These are phyloP conservation scores for Takifugu bimaculatus DNA, from an alignment of 2,113 vertebrate genomes.

Conservation along the genomic window DNA sequence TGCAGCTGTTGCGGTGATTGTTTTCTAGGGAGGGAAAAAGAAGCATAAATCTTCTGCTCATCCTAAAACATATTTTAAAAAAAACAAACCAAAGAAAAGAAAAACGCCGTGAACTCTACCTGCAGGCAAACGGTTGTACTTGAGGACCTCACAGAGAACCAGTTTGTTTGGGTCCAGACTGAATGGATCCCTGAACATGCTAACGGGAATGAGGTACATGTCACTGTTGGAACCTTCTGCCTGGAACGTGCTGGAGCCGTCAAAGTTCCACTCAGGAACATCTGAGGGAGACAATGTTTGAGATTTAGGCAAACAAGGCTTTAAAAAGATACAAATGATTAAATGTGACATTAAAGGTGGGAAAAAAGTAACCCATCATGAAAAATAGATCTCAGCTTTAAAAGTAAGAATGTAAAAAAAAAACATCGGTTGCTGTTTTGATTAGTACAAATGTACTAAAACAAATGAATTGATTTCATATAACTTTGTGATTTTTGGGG, in stretches of 20 bases:
- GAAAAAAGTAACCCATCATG: no score
- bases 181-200: constrained; percentile 82
- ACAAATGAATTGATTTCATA: no score
- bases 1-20: constrained; percentile 54
- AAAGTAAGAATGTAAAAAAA: no score
- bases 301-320: constrained; percentile 12
- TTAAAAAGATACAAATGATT: no score
- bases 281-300: constrained; percentile 64
- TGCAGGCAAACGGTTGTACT: constrained; percentile 75
- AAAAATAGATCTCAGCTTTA: no score
- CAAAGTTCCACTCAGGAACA: constrained; percentile 82
- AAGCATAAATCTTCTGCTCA: constrained; percentile 55
- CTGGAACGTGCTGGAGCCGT: constrained; percentile 77
- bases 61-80: rapidly evolving
- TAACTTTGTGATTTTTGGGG: no score
- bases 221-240: constrained; percentile 81
- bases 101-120: constrained; percentile 63
- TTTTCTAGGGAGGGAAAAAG: constrained; percentile 33
- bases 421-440: no score
- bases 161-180: constrained; percentile 82
- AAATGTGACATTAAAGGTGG: no score
- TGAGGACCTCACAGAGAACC: constrained; percentile 81
- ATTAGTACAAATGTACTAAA: no score
- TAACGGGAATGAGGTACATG: constrained; percentile 80
- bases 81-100: constrained; percentile 2